Conservation (phyloP, 1,140 invertebrate species). For the Saccostrea glomerata region DNA sequence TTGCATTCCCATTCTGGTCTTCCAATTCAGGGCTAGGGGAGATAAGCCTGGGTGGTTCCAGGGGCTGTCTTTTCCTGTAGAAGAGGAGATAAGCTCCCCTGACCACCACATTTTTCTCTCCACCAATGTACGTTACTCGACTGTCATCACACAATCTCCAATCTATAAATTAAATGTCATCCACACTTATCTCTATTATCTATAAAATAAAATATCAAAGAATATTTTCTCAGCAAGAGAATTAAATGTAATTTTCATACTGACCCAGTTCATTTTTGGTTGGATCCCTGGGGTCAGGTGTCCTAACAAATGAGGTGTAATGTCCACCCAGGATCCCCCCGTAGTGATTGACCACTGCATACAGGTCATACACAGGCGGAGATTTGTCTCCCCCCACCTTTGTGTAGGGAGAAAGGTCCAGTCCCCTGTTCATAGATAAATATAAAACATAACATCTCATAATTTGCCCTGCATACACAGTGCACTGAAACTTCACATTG, state of each 20-base stretch:
- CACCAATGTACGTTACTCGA: conserved; percentile 73
- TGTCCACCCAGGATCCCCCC: conserved; percentile 81
- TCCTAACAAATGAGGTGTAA: conserved; percentile 80
- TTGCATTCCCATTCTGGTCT: conserved; percentile 22
- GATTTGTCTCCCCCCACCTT: conserved; percentile 60
- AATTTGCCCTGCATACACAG: neutral
- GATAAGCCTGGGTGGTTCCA: conserved; percentile 41
- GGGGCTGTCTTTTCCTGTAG: conserved; percentile 76
- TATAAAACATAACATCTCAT: neutral
- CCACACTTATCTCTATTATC: neutral
- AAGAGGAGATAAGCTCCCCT: conserved; percentile 80
- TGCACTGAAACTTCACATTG: neutral
- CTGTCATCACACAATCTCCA: conserved; percentile 81
- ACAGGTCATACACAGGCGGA: conserved; percentile 81
- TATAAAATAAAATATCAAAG: neutral
- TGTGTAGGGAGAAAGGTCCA: conserved; percentile 78
- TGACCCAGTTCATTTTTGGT: conserved; percentile 77
- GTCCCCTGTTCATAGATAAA: conserved; percentile 69
- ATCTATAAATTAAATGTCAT: conserved; percentile 68
- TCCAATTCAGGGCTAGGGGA: conserved; percentile 41
- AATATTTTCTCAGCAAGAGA: neutral
- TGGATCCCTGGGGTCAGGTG: conserved; percentile 65
- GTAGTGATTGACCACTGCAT: conserved; percentile 82
- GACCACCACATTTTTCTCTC: conserved; percentile 78
- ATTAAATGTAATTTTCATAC: conserved; percentile 42